phyloP scores from a whole-genome alignment of 2,113 vertebrate species.

The Chaetops frenatus region DNA sequence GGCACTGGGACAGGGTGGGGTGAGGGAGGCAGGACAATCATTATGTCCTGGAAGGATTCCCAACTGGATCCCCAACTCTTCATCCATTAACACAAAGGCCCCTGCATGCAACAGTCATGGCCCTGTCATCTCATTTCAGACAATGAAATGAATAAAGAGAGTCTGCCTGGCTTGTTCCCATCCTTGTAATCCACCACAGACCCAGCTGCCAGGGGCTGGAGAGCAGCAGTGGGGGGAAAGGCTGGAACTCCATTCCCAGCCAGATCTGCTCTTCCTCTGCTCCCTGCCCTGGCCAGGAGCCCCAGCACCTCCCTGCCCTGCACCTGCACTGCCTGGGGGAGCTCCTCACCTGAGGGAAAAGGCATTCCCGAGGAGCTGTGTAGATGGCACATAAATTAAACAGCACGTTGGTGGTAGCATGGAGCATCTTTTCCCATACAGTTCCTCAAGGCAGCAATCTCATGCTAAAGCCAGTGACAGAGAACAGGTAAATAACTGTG shows the following conservation, averaged over 20 bases:
- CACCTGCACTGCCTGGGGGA: not conserved
- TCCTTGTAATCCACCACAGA: fast-evolving
- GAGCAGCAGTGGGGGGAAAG: not conserved
- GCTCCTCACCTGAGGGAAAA: not conserved
- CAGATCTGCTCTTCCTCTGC: not conserved
- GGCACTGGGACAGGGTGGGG: not conserved
- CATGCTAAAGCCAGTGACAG: not conserved
- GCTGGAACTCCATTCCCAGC: not conserved
- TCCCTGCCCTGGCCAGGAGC: fast-evolving
- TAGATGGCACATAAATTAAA: not conserved
- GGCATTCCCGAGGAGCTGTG: not conserved
- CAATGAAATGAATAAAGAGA: not conserved
- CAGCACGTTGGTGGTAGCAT: too few relatives aligned
- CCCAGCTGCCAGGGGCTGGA: fast-evolving
- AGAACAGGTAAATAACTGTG: not conserved
- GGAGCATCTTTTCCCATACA: not conserved
- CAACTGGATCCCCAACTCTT: too few relatives aligned
- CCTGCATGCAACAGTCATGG: not conserved
- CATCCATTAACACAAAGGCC: not conserved
- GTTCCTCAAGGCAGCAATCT: not conserved
- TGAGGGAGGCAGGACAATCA: not conserved
- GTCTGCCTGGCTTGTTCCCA: not conserved
- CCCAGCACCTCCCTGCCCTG: not conserved
- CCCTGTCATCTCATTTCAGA: not conserved
- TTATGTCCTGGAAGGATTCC: fast-evolving